These are phyloP conservation scores for Onychomys leucogaster DNA, from an alignment of 2,797 vertebrate genomes.

Conservation along the genomic window DNA sequence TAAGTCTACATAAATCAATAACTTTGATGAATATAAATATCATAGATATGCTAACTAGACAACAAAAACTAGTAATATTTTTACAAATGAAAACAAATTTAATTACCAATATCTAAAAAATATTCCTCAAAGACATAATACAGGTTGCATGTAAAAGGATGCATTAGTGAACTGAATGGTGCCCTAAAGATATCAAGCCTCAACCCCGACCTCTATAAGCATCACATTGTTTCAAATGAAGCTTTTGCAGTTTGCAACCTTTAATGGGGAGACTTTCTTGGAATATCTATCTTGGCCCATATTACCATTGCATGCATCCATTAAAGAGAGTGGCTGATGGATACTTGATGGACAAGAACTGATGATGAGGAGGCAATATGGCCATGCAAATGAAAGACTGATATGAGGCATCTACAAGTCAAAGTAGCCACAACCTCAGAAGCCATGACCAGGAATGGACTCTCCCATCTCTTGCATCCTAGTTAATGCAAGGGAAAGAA, in stretches of 20 bases:
- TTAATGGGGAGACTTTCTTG: background rate
- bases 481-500: background rate
- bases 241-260: background rate
- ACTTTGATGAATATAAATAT: background rate
- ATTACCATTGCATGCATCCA: background rate
- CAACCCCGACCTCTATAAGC: background rate
- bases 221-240: background rate
- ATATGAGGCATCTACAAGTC: rapidly evolving
- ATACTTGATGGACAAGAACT: background rate
- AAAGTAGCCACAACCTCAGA: background rate
- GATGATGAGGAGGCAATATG: background rate
- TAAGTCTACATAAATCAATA: background rate
- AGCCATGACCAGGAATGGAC: too few species aligned
- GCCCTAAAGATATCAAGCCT: too few species aligned
- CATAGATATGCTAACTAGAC: background rate
- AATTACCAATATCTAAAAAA: background rate
- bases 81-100: background rate
- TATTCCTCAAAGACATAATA: background rate
- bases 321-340: background rate
- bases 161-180: background rate
- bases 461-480: background rate
- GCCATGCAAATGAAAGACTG: background rate
- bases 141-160: background rate
- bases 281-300: background rate
- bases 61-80: background rate